Evolutionary conservation across 2,797 vertebrate species (phyloP), one percentile per base, ranked within the genome.

Genomic region (Cossypha polioptera): DNA sequence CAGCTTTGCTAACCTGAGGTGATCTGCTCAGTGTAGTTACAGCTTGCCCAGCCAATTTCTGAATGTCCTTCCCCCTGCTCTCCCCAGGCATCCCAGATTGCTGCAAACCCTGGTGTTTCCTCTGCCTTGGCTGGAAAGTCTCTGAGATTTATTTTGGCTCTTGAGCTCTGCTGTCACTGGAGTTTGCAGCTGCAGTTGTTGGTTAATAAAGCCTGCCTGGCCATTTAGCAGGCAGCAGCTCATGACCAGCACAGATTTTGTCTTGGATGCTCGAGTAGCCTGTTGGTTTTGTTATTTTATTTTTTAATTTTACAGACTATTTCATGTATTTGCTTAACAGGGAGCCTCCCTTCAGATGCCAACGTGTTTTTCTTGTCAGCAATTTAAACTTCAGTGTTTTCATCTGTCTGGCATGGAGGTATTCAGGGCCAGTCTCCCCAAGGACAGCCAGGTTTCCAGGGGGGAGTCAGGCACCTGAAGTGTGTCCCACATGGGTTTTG

Each of bases 1-100:
- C 62, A 54, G 74, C 76, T 86, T 86, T 95, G 89, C 74, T 92
- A 94, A 95, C 75, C 86, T 38, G 33, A 76, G 81, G 63, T 96
- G 90, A 79, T 88, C 51, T 40, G 63, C 63, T 79, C 75, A 25
- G 42, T 68, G 80, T 28, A 74, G 88, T 75, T 95, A 65, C 83
- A 95, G 66, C 84, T 88, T 71, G 74, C 53, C 71, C 66, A 80
- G 84, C 29, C 91, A 50, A 21, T 92, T 72, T 58, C 62, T 69
- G 81, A 20, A 28, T 7, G 4, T 82, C 69, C 62, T 89, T 95
- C 50, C 48, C 58, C 53, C n/a, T 84, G 69, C 68, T 85, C 35
- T 87, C 77, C 71, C 65, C 33, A 84, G 87, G 66, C 77, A 66
- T 31, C 81, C 14, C 66, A 76, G n/a, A 53, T 51, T 72, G 84